Base-by-base conservation (phyloP, 2,888 invertebrate genomes). In the Pseudanteris insignis region DNA sequence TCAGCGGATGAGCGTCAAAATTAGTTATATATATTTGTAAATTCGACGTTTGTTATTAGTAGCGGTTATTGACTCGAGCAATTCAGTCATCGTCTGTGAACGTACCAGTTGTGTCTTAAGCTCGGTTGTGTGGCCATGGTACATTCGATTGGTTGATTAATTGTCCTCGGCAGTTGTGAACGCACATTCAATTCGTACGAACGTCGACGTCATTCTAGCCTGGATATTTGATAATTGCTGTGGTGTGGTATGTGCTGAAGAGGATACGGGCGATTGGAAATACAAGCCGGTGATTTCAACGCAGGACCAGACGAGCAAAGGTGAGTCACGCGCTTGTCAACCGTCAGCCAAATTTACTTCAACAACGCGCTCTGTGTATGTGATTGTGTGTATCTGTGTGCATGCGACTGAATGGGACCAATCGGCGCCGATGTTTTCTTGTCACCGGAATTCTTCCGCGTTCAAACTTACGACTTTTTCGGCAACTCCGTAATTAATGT, bases 231-330 rank as follows among this genome's bases (percentile, higher is more conserved):
- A 21, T 29, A 11, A 26, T 15, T 14, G 10, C 14, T 25, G 44
- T 43, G 38, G 47, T 33, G 46, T 25, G 50, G 50, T 8, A 58
- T 63, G 63, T 53, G 48, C 48, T 63, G 57, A 61, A 36, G 24
- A 44, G 18, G 25, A 29, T 25, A 32, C 29, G 21, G 25, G 24
- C 46, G 18, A 36, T 57, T 30, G 55, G 53, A 57, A 57, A 57
- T 43, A 53, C 40, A 13, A 9, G 28, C 32, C 41, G 62, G 62
- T 62, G 62, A 62, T 41, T 57, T 62, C 53, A 41, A 62, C 57
- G 57, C 57, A 26, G 41, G 28, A 41, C 46, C 14, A 62, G 41
- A 44, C 38, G 33, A 55, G 54, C 47, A 34, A 60, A 60, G 60
- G 60, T 60, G 26, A 26, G 26, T 26, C n/a, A 3, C 6, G 9